A percentile compares a stretch with the other conserved stretches of the same genome.
Conservation (phyloP, 2,888 invertebrate genomes). For the Ischnura elegans region DNA sequence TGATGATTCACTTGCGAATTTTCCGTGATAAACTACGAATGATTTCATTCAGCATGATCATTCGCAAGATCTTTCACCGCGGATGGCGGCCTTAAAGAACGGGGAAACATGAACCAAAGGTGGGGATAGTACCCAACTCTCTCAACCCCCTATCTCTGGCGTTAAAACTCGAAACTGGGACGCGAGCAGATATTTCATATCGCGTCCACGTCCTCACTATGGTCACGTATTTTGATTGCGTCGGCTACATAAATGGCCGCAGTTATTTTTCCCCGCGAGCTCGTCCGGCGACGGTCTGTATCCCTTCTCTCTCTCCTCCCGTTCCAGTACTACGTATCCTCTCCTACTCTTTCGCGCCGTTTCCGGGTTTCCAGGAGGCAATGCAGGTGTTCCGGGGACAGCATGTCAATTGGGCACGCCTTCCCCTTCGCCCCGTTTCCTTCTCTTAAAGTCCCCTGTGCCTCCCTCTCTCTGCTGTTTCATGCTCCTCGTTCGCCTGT, state of each 20-base stretch:
- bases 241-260: constrained; percentile 37
- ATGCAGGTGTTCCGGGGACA: background rate
- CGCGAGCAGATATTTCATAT: constrained; percentile 27
- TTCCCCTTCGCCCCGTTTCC: background rate
- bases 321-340: no score
- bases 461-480: background rate
- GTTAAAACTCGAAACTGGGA: constrained; percentile 26
- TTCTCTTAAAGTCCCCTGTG: no score
- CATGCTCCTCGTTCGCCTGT: background rate
- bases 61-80: no score
- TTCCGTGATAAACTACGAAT: no score
- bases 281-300: background rate
- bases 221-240: constrained; percentile 53
- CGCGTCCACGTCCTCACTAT: constrained; percentile 9
- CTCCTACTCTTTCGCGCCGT: background rate
- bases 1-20: no score
- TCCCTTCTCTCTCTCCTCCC: background rate
- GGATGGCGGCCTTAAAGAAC: no score
- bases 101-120: no score
- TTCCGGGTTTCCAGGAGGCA: background rate
- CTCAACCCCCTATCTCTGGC: no score
- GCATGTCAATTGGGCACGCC: background rate
- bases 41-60: no score
- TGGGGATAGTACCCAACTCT: no score
- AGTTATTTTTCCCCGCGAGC: constrained; percentile 5